Base-by-base conservation (phyloP, 1,140 invertebrate species). In the Drosophila cardini region DNA sequence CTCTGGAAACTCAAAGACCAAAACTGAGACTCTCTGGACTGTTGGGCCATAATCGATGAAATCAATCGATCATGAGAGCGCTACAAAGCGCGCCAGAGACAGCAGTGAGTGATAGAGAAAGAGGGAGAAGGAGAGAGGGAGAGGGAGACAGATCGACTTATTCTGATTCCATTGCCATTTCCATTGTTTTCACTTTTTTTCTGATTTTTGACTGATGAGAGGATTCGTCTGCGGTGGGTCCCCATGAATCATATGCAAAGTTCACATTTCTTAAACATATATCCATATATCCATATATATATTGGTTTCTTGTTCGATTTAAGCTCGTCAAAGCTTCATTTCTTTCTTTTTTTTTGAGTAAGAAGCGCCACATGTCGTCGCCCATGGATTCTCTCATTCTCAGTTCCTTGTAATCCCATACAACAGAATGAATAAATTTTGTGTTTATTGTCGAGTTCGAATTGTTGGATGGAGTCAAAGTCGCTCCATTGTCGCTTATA, bases 41-140 rank as follows among this genome's bases (percentile, higher is more conserved):
- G 78, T 76, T 78, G 78, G 65, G 81, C 84, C 71, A 89, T 89
- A 89, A 89, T 84, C 84, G 85, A 89, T 89, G 80, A 89, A 89
- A 89, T 89, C 84, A 89, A 89, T 89, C 84, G 84, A 89, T 89
- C 84, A 89, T 57, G 30, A 53, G 36, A 53, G 36, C 42, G 45
- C 72, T 38, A 38, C 21, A 45, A 55, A 68, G 46, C n/a, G n/a
- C n/a, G n/a, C n/a, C n/a, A n/a, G n/a, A n/a, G n/a, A n/a, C n/a
- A n/a, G n/a, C n/a, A n/a, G 42, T 57, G 56, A 52, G 55, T 40
- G 21, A 43, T 13, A 21, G 38, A 18, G 11, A 15, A 18, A n/a
- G 8, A 56, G 60, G 13, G 11, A 11, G 18, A n/a, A 4, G 48
- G 60, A 26, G 21, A 26, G 21, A 26, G 21, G 5, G 21, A 3